Conservation (phyloP, 2,797 vertebrate species). For the Girardinus metallicus region DNA sequence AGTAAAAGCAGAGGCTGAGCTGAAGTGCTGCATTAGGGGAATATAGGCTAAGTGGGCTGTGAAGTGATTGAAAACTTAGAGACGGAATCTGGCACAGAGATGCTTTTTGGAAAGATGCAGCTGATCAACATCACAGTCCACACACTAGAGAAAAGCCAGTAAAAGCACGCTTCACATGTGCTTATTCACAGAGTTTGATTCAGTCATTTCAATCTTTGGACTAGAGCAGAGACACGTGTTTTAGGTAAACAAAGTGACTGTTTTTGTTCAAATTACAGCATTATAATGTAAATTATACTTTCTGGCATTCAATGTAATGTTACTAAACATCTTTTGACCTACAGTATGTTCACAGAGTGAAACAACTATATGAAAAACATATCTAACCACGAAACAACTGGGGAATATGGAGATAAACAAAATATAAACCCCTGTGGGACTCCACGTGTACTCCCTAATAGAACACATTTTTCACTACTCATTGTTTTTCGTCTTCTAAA, state of each 20-base stretch:
- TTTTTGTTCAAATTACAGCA: neutral
- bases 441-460: neutral
- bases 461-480: neutral
- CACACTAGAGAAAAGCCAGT: constrained; percentile 6
- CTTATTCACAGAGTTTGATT: neutral
- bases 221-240: neutral
- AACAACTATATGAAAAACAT: neutral
- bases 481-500: neutral
- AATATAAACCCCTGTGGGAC: neutral
- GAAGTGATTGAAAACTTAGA: constrained; percentile 50
- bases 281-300: neutral
- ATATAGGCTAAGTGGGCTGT: constrained; percentile 59
- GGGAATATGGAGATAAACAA: neutral
- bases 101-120: constrained; percentile 53
- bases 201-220: neutral
- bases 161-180: neutral
- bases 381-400: neutral
- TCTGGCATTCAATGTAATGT: neutral
- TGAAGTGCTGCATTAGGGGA: constrained; percentile 38
- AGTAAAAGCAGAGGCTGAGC: constrained; percentile 49
- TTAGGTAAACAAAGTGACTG: neutral
- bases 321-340: neutral
- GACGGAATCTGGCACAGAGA: constrained; percentile 44
- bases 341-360: neutral
- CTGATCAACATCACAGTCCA: constrained; percentile 27